Base-by-base conservation (phyloP, 1,140 invertebrate genomes). In the Brachionus rubens region DNA sequence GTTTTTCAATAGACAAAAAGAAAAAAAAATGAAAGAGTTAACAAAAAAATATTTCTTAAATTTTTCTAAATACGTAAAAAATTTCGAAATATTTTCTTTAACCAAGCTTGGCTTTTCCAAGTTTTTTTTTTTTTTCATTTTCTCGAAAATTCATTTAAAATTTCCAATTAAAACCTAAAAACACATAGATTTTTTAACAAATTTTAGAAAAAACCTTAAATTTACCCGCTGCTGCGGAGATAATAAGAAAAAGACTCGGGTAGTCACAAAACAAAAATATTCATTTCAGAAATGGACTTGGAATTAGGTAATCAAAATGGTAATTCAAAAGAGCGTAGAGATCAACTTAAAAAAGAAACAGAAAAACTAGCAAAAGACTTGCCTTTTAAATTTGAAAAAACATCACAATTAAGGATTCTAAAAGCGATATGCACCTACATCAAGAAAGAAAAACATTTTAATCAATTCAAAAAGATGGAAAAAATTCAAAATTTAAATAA, bases 171-270 rank as follows among this genome's bases (percentile, higher is more conserved):
- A 28, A n/a, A 54, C 5, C 30, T 33, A 59, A 59, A 59, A 36
- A 59, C n/a, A n/a, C n/a, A n/a, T n/a, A n/a, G n/a, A n/a, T n/a
- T n/a, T n/a, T n/a, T n/a, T n/a, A n/a, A n/a, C n/a, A n/a, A 6
- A 40, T 19, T 59, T 36, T 36, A 36, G n/a, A 36, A 59, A 59
- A 16, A 33, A 33, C 19, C 54, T 59, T n/a, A 59, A n/a, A n/a
- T n/a, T n/a, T n/a, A 59, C 59, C 59, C 59, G 59, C 59, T 65
- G 59, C 21, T 65, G 59, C 59, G 59, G 59, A 65, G 59, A 65
- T 36, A 40, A 10, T 4, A 14, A 7, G 4, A 7, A 65, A 65
- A 65, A 16, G 59, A 65, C 59, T 65, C 59, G 19, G 59, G 59
- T 43, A 65, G 59, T 65, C 59, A 24, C 21, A 19, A 43, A 59